phyloP scores from a whole-genome alignment of 2,888 invertebrate species.

The Trichacis sp. region DNA sequence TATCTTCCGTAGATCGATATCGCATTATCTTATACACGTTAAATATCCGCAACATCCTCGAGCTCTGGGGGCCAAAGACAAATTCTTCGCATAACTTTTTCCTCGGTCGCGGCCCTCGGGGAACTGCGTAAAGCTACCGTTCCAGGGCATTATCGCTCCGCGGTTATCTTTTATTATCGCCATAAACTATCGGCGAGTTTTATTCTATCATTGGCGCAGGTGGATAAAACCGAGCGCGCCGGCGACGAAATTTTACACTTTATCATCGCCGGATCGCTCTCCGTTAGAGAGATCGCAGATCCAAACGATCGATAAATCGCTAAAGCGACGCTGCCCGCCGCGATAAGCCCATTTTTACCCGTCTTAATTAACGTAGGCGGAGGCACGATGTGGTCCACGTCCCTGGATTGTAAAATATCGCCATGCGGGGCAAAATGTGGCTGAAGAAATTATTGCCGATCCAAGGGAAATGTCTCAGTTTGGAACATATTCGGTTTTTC shows the following conservation, averaged over 20 bases:
- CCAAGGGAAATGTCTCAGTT: too few relatives aligned
- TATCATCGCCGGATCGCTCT: slow-evolving; percentile 32
- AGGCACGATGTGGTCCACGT: slow-evolving; percentile 38
- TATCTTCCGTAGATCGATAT: too few relatives aligned
- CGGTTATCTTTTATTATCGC: slow-evolving; percentile 46
- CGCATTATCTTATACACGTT: too few relatives aligned
- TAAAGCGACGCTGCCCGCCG: slow-evolving; percentile 30
- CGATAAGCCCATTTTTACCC: slow-evolving; percentile 47
- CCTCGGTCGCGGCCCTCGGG: too few relatives aligned
- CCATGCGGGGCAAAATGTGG: too few relatives aligned
- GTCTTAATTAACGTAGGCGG: slow-evolving; percentile 50
- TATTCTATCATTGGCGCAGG: slow-evolving; percentile 23
- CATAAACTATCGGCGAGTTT: slow-evolving; percentile 47
- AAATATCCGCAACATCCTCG: too few relatives aligned
- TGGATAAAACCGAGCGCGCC: slow-evolving; percentile 37
- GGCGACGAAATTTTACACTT: slow-evolving; percentile 36
- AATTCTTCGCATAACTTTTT: too few relatives aligned
- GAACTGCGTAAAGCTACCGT: slow-evolving; percentile 32
- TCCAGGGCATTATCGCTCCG: slow-evolving; percentile 31
- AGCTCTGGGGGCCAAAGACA: too few relatives aligned
- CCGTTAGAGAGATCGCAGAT: slow-evolving; percentile 49
- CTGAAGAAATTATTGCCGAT: too few relatives aligned
- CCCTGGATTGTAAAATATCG: slow-evolving; percentile 30
- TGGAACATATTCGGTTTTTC: too few relatives aligned
- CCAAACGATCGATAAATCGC: slow-evolving; percentile 42